These are phyloP conservation scores for Apostichopus leukothele DNA, from an alignment of 53 echinoderm and acorn worm species.

Conservation along the genomic window DNA sequence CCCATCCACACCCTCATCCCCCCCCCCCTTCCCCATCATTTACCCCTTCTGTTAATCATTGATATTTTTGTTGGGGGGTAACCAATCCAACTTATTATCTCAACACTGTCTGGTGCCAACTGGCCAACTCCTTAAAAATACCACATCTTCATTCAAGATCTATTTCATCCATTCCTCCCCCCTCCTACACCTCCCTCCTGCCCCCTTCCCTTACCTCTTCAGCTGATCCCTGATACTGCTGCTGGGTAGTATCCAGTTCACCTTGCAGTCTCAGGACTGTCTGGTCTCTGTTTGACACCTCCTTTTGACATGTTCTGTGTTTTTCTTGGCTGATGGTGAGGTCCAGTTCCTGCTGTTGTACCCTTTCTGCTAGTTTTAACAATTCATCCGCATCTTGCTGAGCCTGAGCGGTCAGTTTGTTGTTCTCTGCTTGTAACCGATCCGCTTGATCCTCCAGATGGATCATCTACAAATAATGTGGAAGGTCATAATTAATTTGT, in stretches of 20 bases:
- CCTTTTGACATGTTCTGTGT: slow-evolving; percentile 91
- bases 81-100: too few species aligned
- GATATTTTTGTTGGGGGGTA: too few species aligned
- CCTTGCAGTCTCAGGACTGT: slow-evolving; percentile 70
- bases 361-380: slow-evolving; percentile 70
- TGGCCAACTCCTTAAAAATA: too few species aligned
- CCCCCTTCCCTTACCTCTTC: slow-evolving; percentile 67
- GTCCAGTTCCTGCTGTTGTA: slow-evolving; percentile 84
- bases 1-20: slow-evolving; percentile 77
- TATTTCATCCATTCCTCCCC: not conserved
- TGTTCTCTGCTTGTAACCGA: slow-evolving; percentile 62
- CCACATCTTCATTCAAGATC: too few species aligned
- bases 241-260: slow-evolving; percentile 85
- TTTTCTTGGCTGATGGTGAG: slow-evolving; percentile 88
- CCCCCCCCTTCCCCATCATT: too few species aligned
- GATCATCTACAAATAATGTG: not conserved
- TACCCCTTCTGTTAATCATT: too few species aligned
- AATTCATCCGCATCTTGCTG: slow-evolving; percentile 76
- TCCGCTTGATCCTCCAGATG: slow-evolving; percentile 62
- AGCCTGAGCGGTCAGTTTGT: slow-evolving; percentile 62
- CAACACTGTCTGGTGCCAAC: too few species aligned
- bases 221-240: slow-evolving; percentile 79
- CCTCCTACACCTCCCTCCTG: not conserved
- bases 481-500: not conserved
- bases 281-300: slow-evolving; percentile 82